These are phyloP conservation scores for Nasalis larvatus DNA, from an alignment of 2,113 vertebrate species.

Conservation along the genomic window DNA sequence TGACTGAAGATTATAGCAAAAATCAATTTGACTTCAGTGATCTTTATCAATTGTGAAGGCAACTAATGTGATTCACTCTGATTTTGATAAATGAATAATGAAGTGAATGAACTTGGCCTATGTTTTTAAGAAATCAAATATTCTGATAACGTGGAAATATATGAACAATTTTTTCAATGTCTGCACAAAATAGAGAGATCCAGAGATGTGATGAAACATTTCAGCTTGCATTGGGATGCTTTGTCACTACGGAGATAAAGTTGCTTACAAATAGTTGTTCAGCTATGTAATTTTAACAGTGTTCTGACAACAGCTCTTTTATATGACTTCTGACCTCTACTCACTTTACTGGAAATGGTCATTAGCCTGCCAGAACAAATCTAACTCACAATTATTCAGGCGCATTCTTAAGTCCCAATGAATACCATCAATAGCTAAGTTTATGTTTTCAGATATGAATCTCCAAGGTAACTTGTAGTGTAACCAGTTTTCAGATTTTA, in stretches of 20 bases:
- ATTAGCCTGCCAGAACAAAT: slow-evolving; percentile 36
- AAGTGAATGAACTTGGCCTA: background rate
- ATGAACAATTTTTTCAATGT: background rate
- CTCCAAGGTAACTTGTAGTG: background rate
- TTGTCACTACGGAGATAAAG: background rate
- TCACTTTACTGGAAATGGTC: slow-evolving; percentile 31
- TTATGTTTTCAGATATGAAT: slow-evolving; percentile 41
- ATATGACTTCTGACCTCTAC: background rate
- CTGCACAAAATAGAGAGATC: background rate
- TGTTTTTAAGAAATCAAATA: background rate
- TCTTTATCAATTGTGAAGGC: slow-evolving; percentile 12
- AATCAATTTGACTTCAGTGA: background rate
- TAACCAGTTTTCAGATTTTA: background rate
- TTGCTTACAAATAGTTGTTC: slow-evolving; percentile 23
- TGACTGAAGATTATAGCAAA: slow-evolving; percentile 25
- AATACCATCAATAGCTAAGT: slow-evolving; percentile 4
- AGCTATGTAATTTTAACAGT: background rate
- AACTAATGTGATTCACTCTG: background rate
- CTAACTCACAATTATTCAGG: slow-evolving; percentile 32
- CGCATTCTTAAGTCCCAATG: background rate
- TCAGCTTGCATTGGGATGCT: background rate
- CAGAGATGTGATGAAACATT: background rate
- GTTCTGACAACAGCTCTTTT: slow-evolving; percentile 32
- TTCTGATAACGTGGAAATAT: slow-evolving; percentile 31
- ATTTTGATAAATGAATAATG: slow-evolving; percentile 28